phyloP scores from a whole-genome alignment of 2,113 vertebrate genomes.

The Paratilapia polleni region DNA sequence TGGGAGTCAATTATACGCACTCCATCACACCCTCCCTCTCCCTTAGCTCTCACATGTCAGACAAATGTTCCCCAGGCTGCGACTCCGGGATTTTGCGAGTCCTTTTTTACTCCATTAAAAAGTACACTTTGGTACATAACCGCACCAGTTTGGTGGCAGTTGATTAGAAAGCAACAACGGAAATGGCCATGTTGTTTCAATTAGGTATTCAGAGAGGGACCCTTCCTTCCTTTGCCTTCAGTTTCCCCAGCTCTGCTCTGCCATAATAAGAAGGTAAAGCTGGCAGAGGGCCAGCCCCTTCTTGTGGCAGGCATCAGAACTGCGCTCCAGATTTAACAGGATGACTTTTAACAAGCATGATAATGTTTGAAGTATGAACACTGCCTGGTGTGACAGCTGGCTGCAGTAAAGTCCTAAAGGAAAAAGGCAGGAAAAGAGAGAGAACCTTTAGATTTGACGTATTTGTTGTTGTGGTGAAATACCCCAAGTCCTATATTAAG shows the following conservation, averaged over 20 bases:
- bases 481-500: slow-evolving; percentile 65
- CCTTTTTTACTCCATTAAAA: slow-evolving; percentile 77
- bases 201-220: slow-evolving; percentile 65
- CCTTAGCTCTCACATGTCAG: slow-evolving; percentile 62
- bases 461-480: slow-evolving; percentile 76
- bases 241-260: slow-evolving; percentile 48
- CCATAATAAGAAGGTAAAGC: slow-evolving; percentile 79
- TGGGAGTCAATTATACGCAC: slow-evolving; percentile 3
- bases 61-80: slow-evolving; percentile 73
- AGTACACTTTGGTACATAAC: slow-evolving; percentile 79
- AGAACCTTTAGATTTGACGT: slow-evolving; percentile 59
- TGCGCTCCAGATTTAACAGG: slow-evolving; percentile 73
- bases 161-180: slow-evolving; percentile 78
- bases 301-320: slow-evolving; percentile 77
- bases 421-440: slow-evolving; percentile 49
- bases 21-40: slow-evolving; percentile 21
- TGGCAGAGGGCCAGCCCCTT: slow-evolving; percentile 76
- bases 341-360: slow-evolving; percentile 75
- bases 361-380: slow-evolving; percentile 76
- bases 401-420: slow-evolving; percentile 66
- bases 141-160: slow-evolving; percentile 69
- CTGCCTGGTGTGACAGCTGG: slow-evolving; percentile 75
- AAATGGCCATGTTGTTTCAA: slow-evolving; percentile 76
- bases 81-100: slow-evolving; percentile 62
- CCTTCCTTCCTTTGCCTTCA: slow-evolving; percentile 61